These are phyloP conservation scores for Picathartes gymnocephalus DNA, from an alignment of 2,113 vertebrate genomes.

Conservation along the genomic window DNA sequence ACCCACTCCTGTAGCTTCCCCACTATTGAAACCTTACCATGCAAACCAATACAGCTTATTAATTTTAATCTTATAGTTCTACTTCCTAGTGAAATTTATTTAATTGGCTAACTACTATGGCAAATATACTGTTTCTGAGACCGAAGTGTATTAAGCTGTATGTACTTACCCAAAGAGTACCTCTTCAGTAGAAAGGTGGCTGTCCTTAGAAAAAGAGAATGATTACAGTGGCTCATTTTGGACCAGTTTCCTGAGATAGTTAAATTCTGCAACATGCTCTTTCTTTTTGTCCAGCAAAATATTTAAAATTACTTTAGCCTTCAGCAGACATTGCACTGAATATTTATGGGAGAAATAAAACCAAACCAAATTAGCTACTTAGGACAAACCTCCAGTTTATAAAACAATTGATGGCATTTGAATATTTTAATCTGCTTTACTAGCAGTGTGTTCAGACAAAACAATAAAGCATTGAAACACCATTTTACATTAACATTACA, in stretches of 20 bases:
- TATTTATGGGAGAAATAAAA: background rate
- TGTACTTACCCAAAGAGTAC: background rate
- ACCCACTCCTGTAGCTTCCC: background rate
- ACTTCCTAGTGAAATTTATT: background rate
- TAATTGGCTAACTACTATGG: background rate
- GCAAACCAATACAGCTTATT: background rate
- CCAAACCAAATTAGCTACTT: background rate
- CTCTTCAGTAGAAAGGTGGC: background rate
- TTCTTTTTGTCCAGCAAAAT: background rate
- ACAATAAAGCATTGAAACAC: conserved; percentile 48
- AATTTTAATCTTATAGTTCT: background rate
- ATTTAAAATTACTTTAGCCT: background rate
- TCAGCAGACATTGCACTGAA: background rate
- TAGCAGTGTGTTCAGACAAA: conserved; percentile 47
- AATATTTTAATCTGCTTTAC: conserved; percentile 65
- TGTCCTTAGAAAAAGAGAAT: background rate
- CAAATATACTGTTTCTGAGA: background rate
- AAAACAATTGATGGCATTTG: conserved; percentile 42
- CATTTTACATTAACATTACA: conserved; percentile 65
- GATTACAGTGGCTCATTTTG: background rate
- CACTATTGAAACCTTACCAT: background rate
- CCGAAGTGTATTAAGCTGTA: background rate
- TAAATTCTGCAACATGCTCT: background rate
- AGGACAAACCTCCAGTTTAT: conserved; percentile 59
- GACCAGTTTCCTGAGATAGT: background rate